Conservation (phyloP, 2,797 vertebrate species). For the Helicolenus hilgendorfi region DNA sequence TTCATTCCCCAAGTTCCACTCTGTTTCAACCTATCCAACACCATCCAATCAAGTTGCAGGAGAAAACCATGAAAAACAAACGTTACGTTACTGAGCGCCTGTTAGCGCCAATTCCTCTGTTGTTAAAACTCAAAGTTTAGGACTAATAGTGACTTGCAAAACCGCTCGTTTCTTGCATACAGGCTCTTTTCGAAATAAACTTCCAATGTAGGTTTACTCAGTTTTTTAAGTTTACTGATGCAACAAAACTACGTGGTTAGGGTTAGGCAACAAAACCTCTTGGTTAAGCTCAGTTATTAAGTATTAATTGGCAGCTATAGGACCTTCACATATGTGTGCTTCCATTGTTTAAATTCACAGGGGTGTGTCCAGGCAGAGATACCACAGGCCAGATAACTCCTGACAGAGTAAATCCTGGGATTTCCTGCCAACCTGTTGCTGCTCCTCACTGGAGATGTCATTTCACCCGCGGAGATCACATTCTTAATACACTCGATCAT, state of each 20-base stretch:
- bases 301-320: not conserved
- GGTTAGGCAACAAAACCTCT: no score
- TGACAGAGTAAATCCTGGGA: constrained; percentile 60
- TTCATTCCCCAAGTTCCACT: no score
- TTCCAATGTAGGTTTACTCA: not conserved
- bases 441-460: constrained; percentile 46
- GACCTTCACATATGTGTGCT: not conserved
- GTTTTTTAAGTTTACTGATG: no score
- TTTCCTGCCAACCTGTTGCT: constrained; percentile 71
- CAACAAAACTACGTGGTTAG: no score
- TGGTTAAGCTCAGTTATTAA: not conserved
- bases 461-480: constrained; percentile 4
- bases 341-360: not conserved
- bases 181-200: not conserved
- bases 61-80: no score
- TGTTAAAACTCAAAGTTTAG: no score
- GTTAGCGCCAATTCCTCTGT: no score
- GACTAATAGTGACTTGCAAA: no score
- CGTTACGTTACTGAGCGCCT: no score
- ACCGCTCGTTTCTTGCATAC: not conserved
- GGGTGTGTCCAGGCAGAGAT: constrained; percentile 17
- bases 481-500: constrained; percentile 15
- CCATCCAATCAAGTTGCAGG: no score
- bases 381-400: constrained; percentile 7
- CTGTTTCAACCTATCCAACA: no score